A percentile compares a stretch with the other conserved stretches of the same genome.
phyloP scores from a whole-genome alignment of 30 jellyfish, hydroid and myxozoan species.

The Chrysaora quinquecirrha region DNA sequence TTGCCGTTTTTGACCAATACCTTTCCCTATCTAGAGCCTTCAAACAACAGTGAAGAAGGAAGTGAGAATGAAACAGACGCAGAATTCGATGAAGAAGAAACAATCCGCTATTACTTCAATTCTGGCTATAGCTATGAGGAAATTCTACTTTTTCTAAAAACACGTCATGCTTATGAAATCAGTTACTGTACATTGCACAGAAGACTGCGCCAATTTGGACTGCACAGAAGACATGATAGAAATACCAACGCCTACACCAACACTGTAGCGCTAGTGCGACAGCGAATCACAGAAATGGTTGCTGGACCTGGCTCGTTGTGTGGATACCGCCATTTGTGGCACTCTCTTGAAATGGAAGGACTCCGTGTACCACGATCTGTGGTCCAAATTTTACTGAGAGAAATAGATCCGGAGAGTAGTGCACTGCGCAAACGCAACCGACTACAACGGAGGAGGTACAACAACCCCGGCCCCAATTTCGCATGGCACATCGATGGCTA shows the following conservation, averaged over 20 bases:
- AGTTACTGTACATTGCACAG: neutral
- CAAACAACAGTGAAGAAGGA: too few relatives aligned
- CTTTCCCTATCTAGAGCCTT: too few relatives aligned
- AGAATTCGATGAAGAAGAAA: too few relatives aligned
- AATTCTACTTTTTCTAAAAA: too few relatives aligned
- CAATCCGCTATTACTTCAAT: too few relatives aligned
- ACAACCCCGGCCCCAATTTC: conserved; percentile 34
- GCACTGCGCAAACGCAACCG: conserved; percentile 10
- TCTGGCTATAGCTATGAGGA: too few relatives aligned
- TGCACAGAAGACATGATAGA: neutral
- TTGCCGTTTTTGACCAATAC: too few relatives aligned
- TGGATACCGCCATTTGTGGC: conserved; percentile 18
- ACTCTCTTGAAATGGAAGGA: conserved; percentile 36
- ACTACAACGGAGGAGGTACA: conserved; percentile 14
- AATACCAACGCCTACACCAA: neutral
- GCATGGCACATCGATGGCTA: conserved; percentile 70
- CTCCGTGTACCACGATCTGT: conserved; percentile 27
- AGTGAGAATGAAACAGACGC: too few relatives aligned
- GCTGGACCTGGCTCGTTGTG: neutral
- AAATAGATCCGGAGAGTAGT: conserved; percentile 38
- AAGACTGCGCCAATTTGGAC: conserved; percentile 8
- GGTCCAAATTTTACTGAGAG: conserved; percentile 4
- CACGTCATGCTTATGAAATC: neutral
- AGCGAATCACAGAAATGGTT: neutral
- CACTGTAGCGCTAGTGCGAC: neutral